Conservation (phyloP, 64 coral and sea anemone genomes). For the Actinia tenebrosa region DNA sequence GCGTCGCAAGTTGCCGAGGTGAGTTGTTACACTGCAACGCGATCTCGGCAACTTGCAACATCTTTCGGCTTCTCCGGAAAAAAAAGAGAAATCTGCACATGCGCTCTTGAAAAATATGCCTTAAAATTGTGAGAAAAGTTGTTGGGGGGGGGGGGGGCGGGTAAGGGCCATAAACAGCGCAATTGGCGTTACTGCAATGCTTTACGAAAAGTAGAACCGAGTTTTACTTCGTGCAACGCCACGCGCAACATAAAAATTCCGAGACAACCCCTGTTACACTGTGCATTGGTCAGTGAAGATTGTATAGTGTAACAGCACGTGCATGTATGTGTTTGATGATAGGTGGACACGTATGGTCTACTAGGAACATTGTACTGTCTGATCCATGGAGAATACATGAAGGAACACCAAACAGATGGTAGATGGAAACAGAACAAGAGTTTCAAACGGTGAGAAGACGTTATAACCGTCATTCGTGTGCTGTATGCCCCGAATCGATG, state of each 20-base stretch:
- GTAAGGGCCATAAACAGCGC: background rate
- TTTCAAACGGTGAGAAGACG: slow-evolving; percentile 47
- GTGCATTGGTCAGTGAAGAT: background rate
- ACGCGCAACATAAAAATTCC: no score
- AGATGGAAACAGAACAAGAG: slow-evolving; percentile 73
- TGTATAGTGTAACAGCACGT: background rate
- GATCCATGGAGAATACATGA: slow-evolving; percentile 89
- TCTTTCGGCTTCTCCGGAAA: no score
- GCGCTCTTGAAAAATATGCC: background rate
- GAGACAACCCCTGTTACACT: no score
- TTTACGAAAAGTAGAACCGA: background rate
- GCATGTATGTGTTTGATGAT: background rate
- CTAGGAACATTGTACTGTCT: slow-evolving; percentile 76
- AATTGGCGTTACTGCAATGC: background rate
- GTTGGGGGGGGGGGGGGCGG: no score
- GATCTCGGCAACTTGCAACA: no score
- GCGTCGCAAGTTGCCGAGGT: no score
- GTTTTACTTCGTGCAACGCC: no score
- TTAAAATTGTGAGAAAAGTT: background rate
- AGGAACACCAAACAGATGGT: slow-evolving; percentile 53
- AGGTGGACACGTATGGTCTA: slow-evolving; percentile 91
- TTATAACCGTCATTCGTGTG: no score
- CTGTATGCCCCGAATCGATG: no score
- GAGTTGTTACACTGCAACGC: no score
- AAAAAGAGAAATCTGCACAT: no score